Evolutionary conservation across 2,888 invertebrate genomes (phyloP).

Genomic region (Eupithecia insigniata): DNA sequence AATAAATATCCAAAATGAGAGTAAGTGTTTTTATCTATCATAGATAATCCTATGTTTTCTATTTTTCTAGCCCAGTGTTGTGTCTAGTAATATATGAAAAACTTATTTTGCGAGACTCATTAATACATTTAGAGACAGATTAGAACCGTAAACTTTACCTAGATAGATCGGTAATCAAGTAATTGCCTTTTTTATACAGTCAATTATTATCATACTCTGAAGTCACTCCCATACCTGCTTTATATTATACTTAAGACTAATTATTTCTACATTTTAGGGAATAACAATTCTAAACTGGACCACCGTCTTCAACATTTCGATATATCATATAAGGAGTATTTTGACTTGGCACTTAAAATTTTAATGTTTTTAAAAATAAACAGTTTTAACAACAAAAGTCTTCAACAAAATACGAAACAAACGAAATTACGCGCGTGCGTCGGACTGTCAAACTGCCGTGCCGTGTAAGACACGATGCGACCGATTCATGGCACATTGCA

Average conservation of each 20-base stretch:
- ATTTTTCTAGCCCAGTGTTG: background rate
- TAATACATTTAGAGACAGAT: too few relatives aligned
- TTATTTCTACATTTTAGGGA: background rate
- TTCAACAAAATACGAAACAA: background rate
- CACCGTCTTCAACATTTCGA: background rate
- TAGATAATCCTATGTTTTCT: background rate
- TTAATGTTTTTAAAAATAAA: background rate
- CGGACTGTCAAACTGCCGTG: background rate
- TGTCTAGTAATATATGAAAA: background rate
- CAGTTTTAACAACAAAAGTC: background rate
- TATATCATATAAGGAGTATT: slow-evolving; percentile 14
- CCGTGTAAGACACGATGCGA: background rate
- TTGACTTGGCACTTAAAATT: slow-evolving; percentile 17
- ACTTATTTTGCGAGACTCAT: background rate
- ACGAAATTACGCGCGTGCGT: background rate
- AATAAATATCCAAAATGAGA: background rate
- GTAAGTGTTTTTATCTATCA: background rate
- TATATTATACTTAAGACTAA: background rate
- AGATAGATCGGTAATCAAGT: background rate
- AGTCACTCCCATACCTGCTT: background rate
- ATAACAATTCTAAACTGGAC: background rate
- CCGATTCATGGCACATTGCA: background rate
- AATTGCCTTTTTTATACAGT: background rate
- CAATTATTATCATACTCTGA: background rate
- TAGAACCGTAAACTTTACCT: background rate